Percentiles rank a stretch among this genome's conserved stretches.
These are phyloP conservation scores for Trachemys scripta DNA, from an alignment of 2,113 vertebrate genomes.

Conservation along the genomic window DNA sequence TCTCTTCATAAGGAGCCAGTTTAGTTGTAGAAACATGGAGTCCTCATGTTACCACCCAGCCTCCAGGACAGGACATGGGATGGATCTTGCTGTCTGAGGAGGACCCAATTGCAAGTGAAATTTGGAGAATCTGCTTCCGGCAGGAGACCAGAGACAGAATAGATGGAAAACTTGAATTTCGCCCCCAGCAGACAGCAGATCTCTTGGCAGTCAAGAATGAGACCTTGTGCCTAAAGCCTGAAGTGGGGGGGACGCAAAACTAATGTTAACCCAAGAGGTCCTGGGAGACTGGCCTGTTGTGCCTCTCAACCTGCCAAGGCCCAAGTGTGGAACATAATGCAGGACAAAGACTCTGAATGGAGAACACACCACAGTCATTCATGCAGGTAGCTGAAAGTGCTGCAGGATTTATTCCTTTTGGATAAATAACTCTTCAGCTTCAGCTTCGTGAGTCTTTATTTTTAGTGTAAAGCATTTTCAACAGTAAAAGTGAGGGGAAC, in stretches of 20 bases:
- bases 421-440: constrained; percentile 34
- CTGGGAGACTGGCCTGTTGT: background rate
- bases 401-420: background rate
- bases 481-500: background rate
- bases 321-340: too few species aligned
- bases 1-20: too few species aligned
- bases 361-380: background rate
- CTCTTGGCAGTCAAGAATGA: background rate
- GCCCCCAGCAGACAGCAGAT: background rate
- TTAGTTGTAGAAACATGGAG: too few species aligned
- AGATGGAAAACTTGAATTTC: background rate
- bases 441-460: constrained; percentile 66
- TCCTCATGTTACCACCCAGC: too few species aligned
- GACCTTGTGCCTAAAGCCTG: background rate
- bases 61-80: background rate
- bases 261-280: background rate
- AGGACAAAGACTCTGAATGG: background rate
- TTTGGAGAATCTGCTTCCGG: background rate
- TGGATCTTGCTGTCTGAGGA: background rate
- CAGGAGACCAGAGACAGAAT: background rate
- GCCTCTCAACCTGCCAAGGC: background rate
- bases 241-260: background rate
- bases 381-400: background rate
- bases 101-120: background rate
- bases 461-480: constrained; percentile 47